Conservation (phyloP, 92 coral and sea anemone genomes). For the Zoanthus gigantus region DNA sequence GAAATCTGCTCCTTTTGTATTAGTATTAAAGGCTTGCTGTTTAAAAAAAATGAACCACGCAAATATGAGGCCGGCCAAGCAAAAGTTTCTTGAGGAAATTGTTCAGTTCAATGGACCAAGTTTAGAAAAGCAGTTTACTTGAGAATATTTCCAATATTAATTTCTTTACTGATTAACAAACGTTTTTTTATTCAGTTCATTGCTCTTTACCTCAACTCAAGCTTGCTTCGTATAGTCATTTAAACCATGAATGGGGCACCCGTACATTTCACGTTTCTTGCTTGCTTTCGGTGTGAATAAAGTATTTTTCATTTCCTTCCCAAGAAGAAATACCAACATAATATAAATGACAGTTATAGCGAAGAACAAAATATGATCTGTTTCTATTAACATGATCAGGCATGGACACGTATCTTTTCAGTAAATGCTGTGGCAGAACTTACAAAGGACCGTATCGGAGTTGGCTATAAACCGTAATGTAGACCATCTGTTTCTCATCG, state of each 20-base stretch:
- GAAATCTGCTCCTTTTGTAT: no score
- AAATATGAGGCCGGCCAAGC: no score
- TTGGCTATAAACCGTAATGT: not conserved
- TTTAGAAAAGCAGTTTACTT: not conserved
- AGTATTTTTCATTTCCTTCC: slow-evolving; percentile 43
- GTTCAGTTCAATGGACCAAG: no score
- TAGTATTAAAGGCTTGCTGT: no score
- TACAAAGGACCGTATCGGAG: not conserved
- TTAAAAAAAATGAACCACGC: no score
- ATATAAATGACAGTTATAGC: slow-evolving; percentile 24
- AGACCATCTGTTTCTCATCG: not conserved
- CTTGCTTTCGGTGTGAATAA: slow-evolving; percentile 14
- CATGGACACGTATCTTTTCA: not conserved
- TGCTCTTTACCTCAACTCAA: not conserved
- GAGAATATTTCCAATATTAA: not conserved
- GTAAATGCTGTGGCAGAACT: not conserved
- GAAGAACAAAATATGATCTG: slow-evolving; percentile 16
- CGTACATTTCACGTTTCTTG: slow-evolving; percentile 8
- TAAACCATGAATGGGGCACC: slow-evolving; percentile 32
- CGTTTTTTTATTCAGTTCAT: not conserved
- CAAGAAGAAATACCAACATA: not conserved
- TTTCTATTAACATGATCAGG: slow-evolving; percentile 24
- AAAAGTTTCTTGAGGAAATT: no score
- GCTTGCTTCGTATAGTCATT: not conserved
- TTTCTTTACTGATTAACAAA: slow-evolving; percentile 12